Evolutionary conservation across 1,140 invertebrate genomes (phyloP).

Genomic region (Drosophila aff.): DNA sequence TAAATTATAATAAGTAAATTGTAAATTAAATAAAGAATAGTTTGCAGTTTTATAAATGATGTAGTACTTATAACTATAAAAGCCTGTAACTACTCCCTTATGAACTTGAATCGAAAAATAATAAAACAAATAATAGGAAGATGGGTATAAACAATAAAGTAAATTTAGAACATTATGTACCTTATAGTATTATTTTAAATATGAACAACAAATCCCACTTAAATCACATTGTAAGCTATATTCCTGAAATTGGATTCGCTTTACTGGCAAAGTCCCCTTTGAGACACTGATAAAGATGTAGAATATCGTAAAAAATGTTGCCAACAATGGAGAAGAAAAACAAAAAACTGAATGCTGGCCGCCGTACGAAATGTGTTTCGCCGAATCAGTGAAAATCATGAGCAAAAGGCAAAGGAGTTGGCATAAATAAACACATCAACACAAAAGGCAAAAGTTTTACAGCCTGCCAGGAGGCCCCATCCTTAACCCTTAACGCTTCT

Average conservation of each 20-base stretch:
- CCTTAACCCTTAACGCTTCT: not conserved
- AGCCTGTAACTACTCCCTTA: too few species aligned
- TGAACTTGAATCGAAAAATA: too few species aligned
- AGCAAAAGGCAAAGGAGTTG: slow-evolving; percentile 37
- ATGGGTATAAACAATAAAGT: too few species aligned
- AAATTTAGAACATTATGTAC: too few species aligned
- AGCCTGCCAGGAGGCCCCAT: slow-evolving; percentile 30
- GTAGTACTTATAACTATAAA: not conserved
- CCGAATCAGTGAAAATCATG: slow-evolving; percentile 65
- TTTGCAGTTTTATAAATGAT: not conserved
- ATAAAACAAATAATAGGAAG: too few species aligned
- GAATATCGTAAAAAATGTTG: slow-evolving; percentile 14
- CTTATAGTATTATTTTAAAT: too few species aligned
- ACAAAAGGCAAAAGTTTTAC: slow-evolving; percentile 74
- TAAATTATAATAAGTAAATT: not conserved
- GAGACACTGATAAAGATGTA: slow-evolving; percentile 17
- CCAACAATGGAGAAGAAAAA: slow-evolving; percentile 6
- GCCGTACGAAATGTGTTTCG: slow-evolving; percentile 30
- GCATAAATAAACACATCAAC: slow-evolving; percentile 81
- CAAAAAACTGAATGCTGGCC: not conserved
- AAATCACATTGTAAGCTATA: not conserved
- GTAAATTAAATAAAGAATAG: not conserved
- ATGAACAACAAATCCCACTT: too few species aligned
- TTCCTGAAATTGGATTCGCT: not conserved
- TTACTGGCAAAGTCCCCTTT: not conserved